phyloP scores from a whole-genome alignment of 2,797 vertebrate species.

The Acrocephalus scirpaceus region DNA sequence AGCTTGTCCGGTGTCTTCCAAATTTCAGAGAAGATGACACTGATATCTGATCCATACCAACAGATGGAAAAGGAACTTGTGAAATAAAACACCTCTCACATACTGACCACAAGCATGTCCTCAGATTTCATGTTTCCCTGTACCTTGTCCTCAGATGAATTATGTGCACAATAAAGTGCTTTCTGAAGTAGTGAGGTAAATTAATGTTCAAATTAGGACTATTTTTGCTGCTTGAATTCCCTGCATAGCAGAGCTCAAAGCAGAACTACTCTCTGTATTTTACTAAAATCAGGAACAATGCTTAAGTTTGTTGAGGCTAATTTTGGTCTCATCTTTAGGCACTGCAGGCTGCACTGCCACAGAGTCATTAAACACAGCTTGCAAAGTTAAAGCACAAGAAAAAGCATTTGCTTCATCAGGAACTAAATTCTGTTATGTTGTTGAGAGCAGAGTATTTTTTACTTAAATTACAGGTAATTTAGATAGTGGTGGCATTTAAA shows the following conservation, averaged over 20 bases:
- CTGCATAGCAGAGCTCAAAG: not conserved
- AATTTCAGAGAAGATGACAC: conserved; percentile 75
- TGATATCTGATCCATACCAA: conserved; percentile 69
- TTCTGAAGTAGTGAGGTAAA: not conserved
- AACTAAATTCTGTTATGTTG: not conserved
- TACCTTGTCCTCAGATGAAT: not conserved
- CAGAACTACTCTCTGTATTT: not conserved
- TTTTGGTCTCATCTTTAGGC: not conserved
- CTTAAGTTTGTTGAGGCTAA: not conserved
- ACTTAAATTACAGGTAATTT: no score
- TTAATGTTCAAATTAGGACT: not conserved
- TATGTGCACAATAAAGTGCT: not conserved
- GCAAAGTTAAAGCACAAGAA: not conserved
- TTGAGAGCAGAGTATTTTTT: not conserved
- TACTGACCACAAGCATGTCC: not conserved
- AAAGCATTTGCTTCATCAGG: not conserved
- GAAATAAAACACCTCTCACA: not conserved
- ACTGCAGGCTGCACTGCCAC: not conserved
- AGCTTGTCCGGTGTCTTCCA: conserved; percentile 65
- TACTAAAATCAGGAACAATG: not conserved
- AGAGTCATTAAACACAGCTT: not conserved
- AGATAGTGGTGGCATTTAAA: not conserved
- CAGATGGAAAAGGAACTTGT: not conserved
- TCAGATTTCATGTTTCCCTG: not conserved
- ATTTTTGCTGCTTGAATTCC: not conserved